Base-by-base conservation (phyloP, 2,113 vertebrate genomes). In the Scortum barcoo region DNA sequence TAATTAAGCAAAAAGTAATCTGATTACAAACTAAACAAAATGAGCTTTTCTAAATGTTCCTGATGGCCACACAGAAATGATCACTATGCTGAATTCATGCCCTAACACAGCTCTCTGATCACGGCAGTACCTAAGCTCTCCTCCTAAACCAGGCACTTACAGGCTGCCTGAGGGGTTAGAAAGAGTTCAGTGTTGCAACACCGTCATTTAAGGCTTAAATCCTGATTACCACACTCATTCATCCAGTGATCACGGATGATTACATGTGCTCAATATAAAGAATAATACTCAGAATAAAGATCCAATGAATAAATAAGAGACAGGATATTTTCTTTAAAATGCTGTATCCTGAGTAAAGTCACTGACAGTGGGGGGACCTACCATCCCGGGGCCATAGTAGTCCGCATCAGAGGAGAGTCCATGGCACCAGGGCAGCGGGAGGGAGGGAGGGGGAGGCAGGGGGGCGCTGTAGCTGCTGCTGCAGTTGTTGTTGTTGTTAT, bases 321-420 rank as follows among this genome's bases (percentile, higher is more conserved):
- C 7, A 28, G 1, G 17, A 7, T 3, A 3, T 4, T 44, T n/a
- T 22, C 11, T 48, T 38, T 17, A n/a, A 53, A 38, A 20, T 2
- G 3, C 8, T 36, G 5, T 44, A 53, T 48, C 30, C 7, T 4
- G 7, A 61, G 51, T 24, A 38, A 5, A 16, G 22, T 56, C 7
- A 2, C 8, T 50, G 66, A 28, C 7, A 20, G 33, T 5, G 58
- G 28, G 14, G 36, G 16, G 12, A 78, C 94, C 93, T 97, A 99
- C 97, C 97, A 96, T 91, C 80, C 83, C 95, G 56, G 95, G 95
- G 74, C 88, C 96, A 74, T 95, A 96, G 89, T 93, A 95, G 80
- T 96, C 95, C 3, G 94, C 89, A 28, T 95, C 89, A 0, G 95
- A 91, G 81, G 96, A 96, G 81, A 95, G 93, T 3, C 94, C 96